These are phyloP conservation scores for Brachyptera risi DNA, from an alignment of 2,888 invertebrate species.

Conservation along the genomic window DNA sequence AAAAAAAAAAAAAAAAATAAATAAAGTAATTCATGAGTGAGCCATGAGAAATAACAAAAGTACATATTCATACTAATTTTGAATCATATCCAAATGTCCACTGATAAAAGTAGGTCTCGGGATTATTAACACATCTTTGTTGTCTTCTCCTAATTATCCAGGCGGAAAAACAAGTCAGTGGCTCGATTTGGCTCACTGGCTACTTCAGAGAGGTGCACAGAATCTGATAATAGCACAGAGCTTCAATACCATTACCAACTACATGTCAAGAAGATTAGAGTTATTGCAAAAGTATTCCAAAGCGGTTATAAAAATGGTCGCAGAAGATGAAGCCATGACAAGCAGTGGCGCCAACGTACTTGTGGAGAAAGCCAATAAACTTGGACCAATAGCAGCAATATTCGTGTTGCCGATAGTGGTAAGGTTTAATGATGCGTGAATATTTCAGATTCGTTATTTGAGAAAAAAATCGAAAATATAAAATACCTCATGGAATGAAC, in stretches of 20 bases:
- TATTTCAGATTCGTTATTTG: too few relatives aligned
- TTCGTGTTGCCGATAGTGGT: conserved; percentile 10
- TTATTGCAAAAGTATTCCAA: neutral
- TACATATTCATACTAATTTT: too few relatives aligned
- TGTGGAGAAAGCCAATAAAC: neutral
- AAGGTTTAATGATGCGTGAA: too few relatives aligned
- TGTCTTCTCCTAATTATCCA: too few relatives aligned
- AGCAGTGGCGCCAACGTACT: neutral
- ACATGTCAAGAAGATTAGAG: neutral
- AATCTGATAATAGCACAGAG: conserved; percentile 12
- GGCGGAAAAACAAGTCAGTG: conserved; percentile 7
- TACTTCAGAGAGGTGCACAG: conserved; percentile 7
- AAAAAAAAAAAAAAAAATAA: too few relatives aligned
- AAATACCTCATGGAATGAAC: too few relatives aligned
- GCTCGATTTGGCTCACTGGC: conserved; percentile 10
- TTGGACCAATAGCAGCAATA: conserved; percentile 8
- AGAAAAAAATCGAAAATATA: too few relatives aligned
- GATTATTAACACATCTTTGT: too few relatives aligned
- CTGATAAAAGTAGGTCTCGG: too few relatives aligned
- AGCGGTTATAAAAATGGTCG: neutral
- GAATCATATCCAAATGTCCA: too few relatives aligned
- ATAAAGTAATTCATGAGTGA: too few relatives aligned
- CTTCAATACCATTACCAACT: neutral
- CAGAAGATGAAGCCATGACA: neutral
- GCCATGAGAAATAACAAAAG: too few relatives aligned